Base-by-base conservation (phyloP, 2,797 vertebrate genomes). In the Melanotaenia maccullochi region DNA sequence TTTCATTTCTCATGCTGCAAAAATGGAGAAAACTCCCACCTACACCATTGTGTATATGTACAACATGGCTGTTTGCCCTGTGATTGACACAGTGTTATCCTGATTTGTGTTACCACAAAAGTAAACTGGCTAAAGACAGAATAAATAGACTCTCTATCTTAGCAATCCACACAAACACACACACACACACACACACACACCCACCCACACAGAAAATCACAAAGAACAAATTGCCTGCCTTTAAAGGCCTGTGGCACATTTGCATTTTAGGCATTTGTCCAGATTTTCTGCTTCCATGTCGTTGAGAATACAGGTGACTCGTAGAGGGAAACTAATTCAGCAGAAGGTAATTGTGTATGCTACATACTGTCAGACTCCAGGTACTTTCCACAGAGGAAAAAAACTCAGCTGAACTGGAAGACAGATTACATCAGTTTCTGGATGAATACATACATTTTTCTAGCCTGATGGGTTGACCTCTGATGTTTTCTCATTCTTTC, bases 191-290 rank as follows among this genome's bases (percentile, higher is more conserved):
- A 28, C 28, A 14, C 38, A 13, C 38, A 14, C 40, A 44, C 18
- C 60, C 66, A 73, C 65, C 32, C 55, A 77, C 80, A 42, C 67
- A 73, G 63, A 73, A 55, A 80, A 70, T 55, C 42, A 61, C 8
- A 7, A 57, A 72, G 36, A 66, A 57, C 3, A 70, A 33, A 82
- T 49, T 32, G 63, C 61, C 54, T 73, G 22, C 0, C 76, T 71
- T 71, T 64, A 71, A 80, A 56, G 28, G 28, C 54, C 28, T 18
- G 14, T 56, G 14, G 54, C 12, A 57, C n/a, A 71, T 78, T 83
- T 76, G 68, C 55, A 79, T 69, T 76, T 70, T 30, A 76, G 56
- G 28, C 47, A 14, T 73, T 76, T 64, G 36, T 78, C 57, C 71
- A 71, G 74, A 62, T 54, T 65, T 71, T 55, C 22, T 64, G 40